Evolutionary conservation across 2,113 vertebrate genomes (phyloP).

Genomic region (Seriola quinqueradiata): DNA sequence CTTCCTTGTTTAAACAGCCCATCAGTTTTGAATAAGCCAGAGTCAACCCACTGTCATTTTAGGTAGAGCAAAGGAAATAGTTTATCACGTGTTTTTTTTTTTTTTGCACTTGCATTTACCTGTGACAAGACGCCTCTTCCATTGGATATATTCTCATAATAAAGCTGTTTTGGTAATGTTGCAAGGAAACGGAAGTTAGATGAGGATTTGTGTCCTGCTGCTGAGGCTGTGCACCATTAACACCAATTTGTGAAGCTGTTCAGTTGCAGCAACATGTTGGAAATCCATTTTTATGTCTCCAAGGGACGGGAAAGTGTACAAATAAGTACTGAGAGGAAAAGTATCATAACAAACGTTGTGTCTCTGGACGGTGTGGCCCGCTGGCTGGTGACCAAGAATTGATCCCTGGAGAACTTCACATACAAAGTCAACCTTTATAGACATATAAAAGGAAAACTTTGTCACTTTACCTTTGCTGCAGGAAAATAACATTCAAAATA

Average conservation of each 20-base stretch:
- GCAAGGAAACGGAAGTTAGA: background rate
- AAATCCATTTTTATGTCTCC: background rate
- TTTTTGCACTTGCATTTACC: background rate
- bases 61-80: conserved; percentile 2
- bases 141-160: background rate
- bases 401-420: background rate
- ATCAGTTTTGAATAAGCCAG: conserved; percentile 6
- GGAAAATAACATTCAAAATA: background rate
- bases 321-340: background rate
- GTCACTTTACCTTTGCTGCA: background rate
- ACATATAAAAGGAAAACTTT: background rate
- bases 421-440: conserved; percentile 2
- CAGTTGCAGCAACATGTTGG: background rate
- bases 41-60: conserved; percentile 4
- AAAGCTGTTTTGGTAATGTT: background rate
- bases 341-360: background rate
- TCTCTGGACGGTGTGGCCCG: background rate
- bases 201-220: background rate
- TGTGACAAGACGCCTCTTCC: background rate
- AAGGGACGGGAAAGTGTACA: background rate
- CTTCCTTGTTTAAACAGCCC: background rate
- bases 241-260: background rate
- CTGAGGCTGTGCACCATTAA: conserved; percentile 1
- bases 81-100: background rate
- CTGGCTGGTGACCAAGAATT: conserved; percentile 10